Evolutionary conservation across 2,888 invertebrate genomes (phyloP), one percentile per base, ranked within the genome.

Genomic region (Leucoma salicis): DNA sequence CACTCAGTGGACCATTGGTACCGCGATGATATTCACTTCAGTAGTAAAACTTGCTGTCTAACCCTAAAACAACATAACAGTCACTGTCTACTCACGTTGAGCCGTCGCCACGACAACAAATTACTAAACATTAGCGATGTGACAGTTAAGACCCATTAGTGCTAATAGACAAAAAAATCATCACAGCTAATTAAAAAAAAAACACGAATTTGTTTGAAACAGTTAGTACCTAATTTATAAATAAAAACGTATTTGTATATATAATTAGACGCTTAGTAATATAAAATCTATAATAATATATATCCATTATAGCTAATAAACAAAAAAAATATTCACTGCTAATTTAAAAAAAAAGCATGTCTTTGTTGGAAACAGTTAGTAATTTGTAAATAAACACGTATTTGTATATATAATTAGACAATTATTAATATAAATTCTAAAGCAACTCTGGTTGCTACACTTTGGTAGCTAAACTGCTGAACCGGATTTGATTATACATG

Each of bases 61-160:
- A 47, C 37, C 41, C 18, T 27, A 49, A 51, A 42, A n/a, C 31
- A 43, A 38, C 39, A 25, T 47, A 45, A 43, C 48, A 48, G 46
- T 25, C 36, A 35, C 36, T 46, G 50, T 53, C 62, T 44, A 32
- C 31, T 18, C 37, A 25, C 31, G 31, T 35, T 34, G 37, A 38
- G 31, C 42, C 49, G 39, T 49, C 14, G 35, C 40, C 31, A 41
- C 21, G 18, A 36, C 42, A 49, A 45, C 46, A 39, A 51, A 59
- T 47, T 46, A 56, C 12, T 8, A 32, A 47, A 46, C 41, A 49
- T 46, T 43, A 47, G 35, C 14, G 18, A 36, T 46, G 40, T 39
- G 50, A 58, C 59, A 49, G 63, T 53, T 53, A 50, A 47, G 36
- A 47, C 12, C 49, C 57, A 63, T 61, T 61, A 61, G 46, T 38